Base-by-base conservation (phyloP, 1,140 invertebrate species). In the Potamilus streckersoni region DNA sequence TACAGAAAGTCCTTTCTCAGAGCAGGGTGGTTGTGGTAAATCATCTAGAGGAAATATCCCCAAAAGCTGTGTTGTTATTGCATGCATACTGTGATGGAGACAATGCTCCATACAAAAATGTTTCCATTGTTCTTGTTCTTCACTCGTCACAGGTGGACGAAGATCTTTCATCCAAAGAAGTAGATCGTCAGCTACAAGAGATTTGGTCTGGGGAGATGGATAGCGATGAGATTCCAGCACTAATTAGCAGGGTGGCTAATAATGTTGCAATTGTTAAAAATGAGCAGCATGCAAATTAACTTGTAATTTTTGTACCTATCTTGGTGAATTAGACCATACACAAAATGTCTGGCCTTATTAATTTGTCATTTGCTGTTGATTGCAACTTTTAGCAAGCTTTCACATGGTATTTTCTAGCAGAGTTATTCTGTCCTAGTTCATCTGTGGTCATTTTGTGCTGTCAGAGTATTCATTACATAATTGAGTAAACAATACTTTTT, bases 1-100 rank as follows among this genome's bases (percentile, higher is more conserved):
- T 82, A 8, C 73, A 71, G 23, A 16, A 59, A 13, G 73, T 76
- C 68, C 79, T 83, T 66, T 59, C 67, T 5, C 61, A 74, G 17
- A 56, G 67, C 15, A 74, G 74, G 64, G 76, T 77, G 19, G 69
- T 85, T 27, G 75, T 85, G 15, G 62, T 87, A 19, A 81, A 84
- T 68, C 82, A 85, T 73, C 63, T 87, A 31, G 83, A 87, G 64
- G 55, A 59, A 1, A 66, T 87, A 12, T 63, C 76, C 4, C 80
- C 82, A 1, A 60, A 74, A 31, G 82, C 81, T 19, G 78, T 82
- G 12, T 74, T 87, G 20, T 70, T 87, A 17, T 76, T 87, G 15
- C 86, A 87, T 80, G 83, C 81, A 27, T 85, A 81, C 63, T 87
- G 86, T 73, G 86, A 87, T 69, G 80, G 80, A 49, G 86, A 86